Percentiles rank a stretch among this genome's conserved stretches.
Conservation (phyloP, 2,797 vertebrate species). For the Liasis olivaceus region DNA sequence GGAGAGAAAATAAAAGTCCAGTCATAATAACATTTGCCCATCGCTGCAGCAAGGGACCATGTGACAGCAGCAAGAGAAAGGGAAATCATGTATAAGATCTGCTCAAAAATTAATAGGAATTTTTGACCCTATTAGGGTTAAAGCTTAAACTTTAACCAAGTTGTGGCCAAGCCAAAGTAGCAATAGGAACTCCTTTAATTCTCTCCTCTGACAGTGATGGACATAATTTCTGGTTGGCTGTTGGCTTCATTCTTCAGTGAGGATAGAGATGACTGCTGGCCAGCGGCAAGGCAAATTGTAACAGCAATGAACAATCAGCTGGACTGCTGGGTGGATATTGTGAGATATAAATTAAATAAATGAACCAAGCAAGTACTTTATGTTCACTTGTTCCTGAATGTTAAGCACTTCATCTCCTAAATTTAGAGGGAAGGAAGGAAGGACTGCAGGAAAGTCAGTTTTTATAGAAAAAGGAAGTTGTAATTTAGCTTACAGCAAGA, state of each 20-base stretch:
- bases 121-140: too few species aligned
- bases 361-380: neutral
- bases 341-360: neutral
- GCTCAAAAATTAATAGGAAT: neutral
- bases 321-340: neutral
- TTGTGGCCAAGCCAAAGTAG: neutral
- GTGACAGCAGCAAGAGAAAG: neutral
- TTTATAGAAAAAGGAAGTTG: slow-evolving; percentile 37
- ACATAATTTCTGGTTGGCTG: neutral
- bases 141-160: neutral
- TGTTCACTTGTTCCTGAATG: neutral
- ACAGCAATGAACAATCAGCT: neutral
- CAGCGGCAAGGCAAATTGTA: neutral
- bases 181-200: neutral
- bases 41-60: neutral
- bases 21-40: neutral
- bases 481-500: slow-evolving; percentile 14
- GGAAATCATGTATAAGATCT: neutral
- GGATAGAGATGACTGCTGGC: neutral
- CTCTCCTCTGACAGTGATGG: neutral
- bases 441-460: slow-evolving; percentile 8
- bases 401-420: slow-evolving; percentile 15
- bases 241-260: neutral
- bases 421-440: slow-evolving; percentile 4
- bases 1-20: neutral